Evolutionary conservation across 1,140 invertebrate genomes (phyloP).

Genomic region (Eupeodes corollae): DNA sequence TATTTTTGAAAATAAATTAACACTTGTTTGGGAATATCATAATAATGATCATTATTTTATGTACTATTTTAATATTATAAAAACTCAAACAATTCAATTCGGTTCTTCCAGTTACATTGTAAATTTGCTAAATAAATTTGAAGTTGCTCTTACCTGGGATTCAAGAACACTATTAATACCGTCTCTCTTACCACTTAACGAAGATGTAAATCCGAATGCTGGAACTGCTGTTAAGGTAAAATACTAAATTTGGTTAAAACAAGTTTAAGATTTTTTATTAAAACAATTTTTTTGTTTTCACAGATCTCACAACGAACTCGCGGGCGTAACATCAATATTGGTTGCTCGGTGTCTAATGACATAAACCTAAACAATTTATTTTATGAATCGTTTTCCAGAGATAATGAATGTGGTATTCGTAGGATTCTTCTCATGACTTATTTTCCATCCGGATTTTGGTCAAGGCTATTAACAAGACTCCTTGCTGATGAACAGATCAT

Average conservation of each 20-base stretch:
- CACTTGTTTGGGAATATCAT: neutral
- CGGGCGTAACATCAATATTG: conserved; percentile 40
- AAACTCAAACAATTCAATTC: neutral
- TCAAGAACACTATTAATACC: conserved; percentile 82
- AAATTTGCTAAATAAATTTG: conserved; percentile 89
- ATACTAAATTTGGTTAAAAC: no score
- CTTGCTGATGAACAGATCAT: conserved; percentile 80
- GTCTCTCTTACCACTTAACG: conserved; percentile 70
- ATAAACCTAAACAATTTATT: conserved; percentile 24
- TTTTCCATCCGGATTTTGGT: conserved; percentile 97
- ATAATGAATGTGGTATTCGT: conserved; percentile 13
- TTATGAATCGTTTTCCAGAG: conserved; percentile 14
- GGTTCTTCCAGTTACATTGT: conserved; percentile 57
- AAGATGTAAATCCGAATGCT: conserved; percentile 48
- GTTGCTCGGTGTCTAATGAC: conserved; percentile 28
- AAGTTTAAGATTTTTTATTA: no score
- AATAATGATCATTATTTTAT: no score
- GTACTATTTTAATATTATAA: no score
- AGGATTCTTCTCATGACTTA: conserved; percentile 83
- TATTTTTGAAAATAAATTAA: no score
- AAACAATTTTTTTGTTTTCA: neutral
- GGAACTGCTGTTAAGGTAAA: conserved; percentile 39
- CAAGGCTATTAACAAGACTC: conserved; percentile 81
- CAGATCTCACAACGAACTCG: conserved; percentile 60
- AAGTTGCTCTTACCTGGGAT: conserved; percentile 96